Conservation (phyloP, 2,888 invertebrate species). For the Hirtodrosophila duncani region DNA sequence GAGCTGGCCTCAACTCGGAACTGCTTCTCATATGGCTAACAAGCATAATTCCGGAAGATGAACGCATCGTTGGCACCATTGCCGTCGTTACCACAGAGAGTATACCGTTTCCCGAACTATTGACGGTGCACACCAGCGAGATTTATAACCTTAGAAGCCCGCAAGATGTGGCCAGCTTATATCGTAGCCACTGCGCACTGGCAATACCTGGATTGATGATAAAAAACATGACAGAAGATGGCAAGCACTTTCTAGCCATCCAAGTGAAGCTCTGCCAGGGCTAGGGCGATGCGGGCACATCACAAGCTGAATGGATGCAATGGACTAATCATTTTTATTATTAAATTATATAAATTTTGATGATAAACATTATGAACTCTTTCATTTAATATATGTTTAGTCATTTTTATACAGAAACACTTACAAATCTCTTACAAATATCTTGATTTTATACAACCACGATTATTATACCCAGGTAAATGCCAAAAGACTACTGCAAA, state of each 20-base stretch:
- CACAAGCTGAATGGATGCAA: too few relatives aligned
- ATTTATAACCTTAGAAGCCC: constrained; percentile 64
- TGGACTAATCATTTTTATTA: too few relatives aligned
- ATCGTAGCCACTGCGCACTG: constrained; percentile 54
- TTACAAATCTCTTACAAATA: too few relatives aligned
- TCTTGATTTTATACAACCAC: too few relatives aligned
- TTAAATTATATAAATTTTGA: too few relatives aligned
- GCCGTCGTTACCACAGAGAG: constrained; percentile 60
- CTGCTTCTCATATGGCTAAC: constrained; percentile 72
- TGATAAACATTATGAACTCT: too few relatives aligned
- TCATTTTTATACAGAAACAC: too few relatives aligned
- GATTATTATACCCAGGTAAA: too few relatives aligned
- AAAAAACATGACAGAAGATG: constrained; percentile 52
- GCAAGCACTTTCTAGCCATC: constrained; percentile 60
- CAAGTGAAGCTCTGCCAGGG: constrained; percentile 41
- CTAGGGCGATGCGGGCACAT: too few relatives aligned
- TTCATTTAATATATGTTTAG: too few relatives aligned
- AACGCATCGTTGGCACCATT: constrained; percentile 56
- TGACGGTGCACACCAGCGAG: constrained; percentile 65
- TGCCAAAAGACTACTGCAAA: too few relatives aligned
- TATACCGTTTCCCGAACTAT: constrained; percentile 35
- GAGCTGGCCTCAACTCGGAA: too few relatives aligned
- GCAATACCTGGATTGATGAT: constrained; percentile 53
- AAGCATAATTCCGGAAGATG: constrained; percentile 54
- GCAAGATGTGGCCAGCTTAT: constrained; percentile 48